phyloP scores from a whole-genome alignment of 2,113 vertebrate species.

The Tiliqua scincoides region DNA sequence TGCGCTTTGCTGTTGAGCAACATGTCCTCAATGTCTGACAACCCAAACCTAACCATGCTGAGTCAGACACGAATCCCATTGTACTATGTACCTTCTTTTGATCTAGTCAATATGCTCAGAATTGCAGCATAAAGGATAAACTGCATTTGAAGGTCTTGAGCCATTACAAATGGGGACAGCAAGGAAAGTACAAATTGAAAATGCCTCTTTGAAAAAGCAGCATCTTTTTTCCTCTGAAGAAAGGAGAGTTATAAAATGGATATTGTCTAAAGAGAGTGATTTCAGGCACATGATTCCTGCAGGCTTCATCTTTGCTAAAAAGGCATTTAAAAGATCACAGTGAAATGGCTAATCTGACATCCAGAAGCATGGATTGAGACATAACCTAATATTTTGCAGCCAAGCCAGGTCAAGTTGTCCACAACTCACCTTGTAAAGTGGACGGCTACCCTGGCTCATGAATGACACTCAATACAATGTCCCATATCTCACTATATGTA shows the following conservation, averaged over 20 bases:
- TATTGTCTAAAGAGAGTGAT: slow-evolving; percentile 42
- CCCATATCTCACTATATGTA: not conserved
- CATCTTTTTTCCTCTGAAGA: slow-evolving; percentile 19
- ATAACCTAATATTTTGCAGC: slow-evolving; percentile 17
- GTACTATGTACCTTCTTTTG: not conserved
- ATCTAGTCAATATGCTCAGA: not conserved
- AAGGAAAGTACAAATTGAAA: not conserved
- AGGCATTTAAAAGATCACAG: slow-evolving; percentile 40
- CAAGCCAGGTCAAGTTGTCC: slow-evolving; percentile 43
- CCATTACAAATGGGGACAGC: not conserved
- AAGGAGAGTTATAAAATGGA: slow-evolving; percentile 26
- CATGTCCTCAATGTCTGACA: not conserved
- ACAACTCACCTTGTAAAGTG: slow-evolving; percentile 3
- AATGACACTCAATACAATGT: slow-evolving; percentile 35
- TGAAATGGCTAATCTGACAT: slow-evolving; percentile 37
- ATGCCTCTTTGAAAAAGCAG: not conserved
- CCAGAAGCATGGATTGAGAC: slow-evolving; percentile 43
- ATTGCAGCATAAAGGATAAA: not conserved
- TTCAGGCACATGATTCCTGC: slow-evolving; percentile 36
- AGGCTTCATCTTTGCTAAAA: slow-evolving; percentile 35
- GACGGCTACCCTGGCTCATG: not conserved
- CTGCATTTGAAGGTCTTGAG: not conserved
- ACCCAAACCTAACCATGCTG: not conserved
- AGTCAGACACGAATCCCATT: not conserved
- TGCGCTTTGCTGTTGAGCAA: not conserved